Evolutionary conservation across 92 coral and sea anemone genomes (phyloP), one percentile per base, ranked within the genome.

Genomic region (Montipora capitata): DNA sequence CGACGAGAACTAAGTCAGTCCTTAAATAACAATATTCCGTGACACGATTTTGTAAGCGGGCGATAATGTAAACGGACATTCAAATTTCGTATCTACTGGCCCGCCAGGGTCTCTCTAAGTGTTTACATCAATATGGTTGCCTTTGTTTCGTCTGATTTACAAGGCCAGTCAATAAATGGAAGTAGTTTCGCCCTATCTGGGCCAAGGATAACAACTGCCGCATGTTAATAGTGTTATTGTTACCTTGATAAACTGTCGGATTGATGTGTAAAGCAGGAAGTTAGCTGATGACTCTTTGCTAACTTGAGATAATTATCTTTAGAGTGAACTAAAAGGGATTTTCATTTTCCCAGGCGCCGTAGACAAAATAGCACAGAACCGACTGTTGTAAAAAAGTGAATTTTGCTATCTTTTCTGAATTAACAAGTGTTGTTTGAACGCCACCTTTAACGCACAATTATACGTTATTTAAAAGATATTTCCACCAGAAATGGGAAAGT

Each of bases 21-120:
- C 57, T 68, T 48, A 81, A 81, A 81, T 52, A 81, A 68, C 77
- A 59, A 69, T 81, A 68, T 81, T 81, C 68, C 85, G 85, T 81
- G 85, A 81, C 85, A 52, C 52, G 61, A 11, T 56, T 38, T 81
- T 69, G 43, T 58, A n/a, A 56, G 85, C 64, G 38, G 66, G 13
- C 15, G 72, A 79, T 63, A 79, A 63, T 48, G 15, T 54, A 54
- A 43, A 42, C 74, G 39, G 43, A 44, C 58, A 41, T 64, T 44
- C 61, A 63, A 65, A 79, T 18, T 73, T 40, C 54, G 76, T 81
- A 51, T 81, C 77, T 52, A 51, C 85, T 44, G 61, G 12, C 67
- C 13, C 35, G 40, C 61, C 66, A 58, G 63, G 68, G 35, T 35
- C 76, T 49, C 70, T 81, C 51, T 40, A 52, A 51, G 65, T 39